phyloP scores from a whole-genome alignment of 2,113 vertebrate species.

The Oxyruncus cristatus region DNA sequence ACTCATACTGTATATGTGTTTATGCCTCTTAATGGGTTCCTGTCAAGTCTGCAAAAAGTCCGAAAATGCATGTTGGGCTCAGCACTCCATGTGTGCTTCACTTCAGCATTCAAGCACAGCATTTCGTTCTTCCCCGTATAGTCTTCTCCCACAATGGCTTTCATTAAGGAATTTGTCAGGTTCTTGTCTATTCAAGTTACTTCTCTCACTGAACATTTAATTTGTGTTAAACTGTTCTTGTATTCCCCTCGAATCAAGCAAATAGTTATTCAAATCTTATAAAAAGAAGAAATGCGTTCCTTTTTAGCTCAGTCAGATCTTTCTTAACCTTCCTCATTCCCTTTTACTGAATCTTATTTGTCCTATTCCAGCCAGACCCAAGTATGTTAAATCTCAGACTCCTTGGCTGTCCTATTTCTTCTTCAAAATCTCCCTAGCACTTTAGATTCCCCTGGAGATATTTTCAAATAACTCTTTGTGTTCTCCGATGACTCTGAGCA shows the following conservation, averaged over 20 bases:
- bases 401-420: background rate
- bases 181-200: background rate
- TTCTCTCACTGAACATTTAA: background rate
- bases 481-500: background rate
- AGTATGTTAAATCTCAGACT: background rate
- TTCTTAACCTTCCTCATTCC: background rate
- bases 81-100: background rate
- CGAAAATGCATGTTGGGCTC: background rate
- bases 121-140: background rate
- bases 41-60: background rate
- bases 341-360: background rate
- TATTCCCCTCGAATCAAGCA: background rate
- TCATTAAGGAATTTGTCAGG: background rate
- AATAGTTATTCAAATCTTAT: background rate
- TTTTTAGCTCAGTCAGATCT: background rate
- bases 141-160: background rate
- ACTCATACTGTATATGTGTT: background rate
- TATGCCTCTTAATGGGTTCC: background rate
- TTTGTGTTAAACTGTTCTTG: background rate
- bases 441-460: background rate
- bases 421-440: background rate
- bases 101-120: background rate
- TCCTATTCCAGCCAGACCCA: background rate
- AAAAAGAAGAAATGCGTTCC: background rate
- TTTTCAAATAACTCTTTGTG: background rate